Base-by-base conservation (phyloP, 2,888 invertebrate species). In the Branchipolynoe longqiensis region DNA sequence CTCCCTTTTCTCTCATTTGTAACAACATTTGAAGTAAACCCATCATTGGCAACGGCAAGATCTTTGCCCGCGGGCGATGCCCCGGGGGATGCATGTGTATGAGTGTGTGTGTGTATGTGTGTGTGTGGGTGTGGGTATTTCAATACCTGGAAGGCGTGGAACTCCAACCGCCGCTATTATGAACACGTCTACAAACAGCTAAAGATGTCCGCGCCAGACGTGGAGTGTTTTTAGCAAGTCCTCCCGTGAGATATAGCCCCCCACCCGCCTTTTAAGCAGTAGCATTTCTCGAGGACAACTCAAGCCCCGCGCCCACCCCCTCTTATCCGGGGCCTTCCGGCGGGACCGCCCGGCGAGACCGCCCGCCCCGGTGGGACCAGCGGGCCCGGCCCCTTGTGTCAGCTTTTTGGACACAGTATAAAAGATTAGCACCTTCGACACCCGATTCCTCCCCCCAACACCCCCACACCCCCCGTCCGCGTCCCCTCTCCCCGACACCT, bases 341-440 rank as follows among this genome's bases (percentile, higher is more conserved):
- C 25, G n/a, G 14, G 22, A 14, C 59, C 59, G 25, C 59, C 22
- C 22, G 28, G 12, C 31, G 6, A 62, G 12, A 3, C 62, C 62
- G 12, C 62, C 25, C 14, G 28, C 31, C 62, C 14, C 62, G 28
- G 6, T 31, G 18, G 8, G 8, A 48, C 48, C 18, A 18, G 8
- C 48, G 8, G 8, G 8, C 8, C 48, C 8, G 48, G 8, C n/a
- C 69, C 69, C 69, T 69, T 69, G 69, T 69, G 69, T 69, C 38
- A n/a, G 69, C 69, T 69, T 69, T 69, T 69, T 8, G 69, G 38
- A 3, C 8, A 8, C 12, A 22, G 69, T 14, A 69, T 69, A 69
- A 69, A 69, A 69, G 69, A 69, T 69, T 69, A 69, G 25, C 69
- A 69, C 69, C 36, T 69, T 22, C 8, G 69, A 69, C 69, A 69